These are phyloP conservation scores for Cepphus grylle DNA, from an alignment of 2,113 vertebrate genomes.

Conservation along the genomic window DNA sequence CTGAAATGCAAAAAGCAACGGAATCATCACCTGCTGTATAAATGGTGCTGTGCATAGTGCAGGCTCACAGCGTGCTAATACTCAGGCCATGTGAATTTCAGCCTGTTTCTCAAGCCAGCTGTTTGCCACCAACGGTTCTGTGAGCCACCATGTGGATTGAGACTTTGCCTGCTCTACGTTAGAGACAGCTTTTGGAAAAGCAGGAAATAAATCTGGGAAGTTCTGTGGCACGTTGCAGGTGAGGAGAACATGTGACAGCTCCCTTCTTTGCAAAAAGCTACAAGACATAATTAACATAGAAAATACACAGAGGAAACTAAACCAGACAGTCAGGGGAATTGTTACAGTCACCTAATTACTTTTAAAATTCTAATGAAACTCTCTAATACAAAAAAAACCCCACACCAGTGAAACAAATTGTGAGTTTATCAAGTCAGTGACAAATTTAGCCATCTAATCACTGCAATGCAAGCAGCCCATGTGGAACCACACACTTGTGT, in stretches of 20 bases:
- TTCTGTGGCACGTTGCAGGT: not conserved
- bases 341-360: not conserved
- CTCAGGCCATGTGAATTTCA: not conserved
- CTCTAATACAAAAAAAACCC: not conserved
- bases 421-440: not conserved
- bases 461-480: not conserved
- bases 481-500: not conserved
- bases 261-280: not conserved
- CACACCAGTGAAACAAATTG: not conserved
- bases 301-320: conserved; percentile 8
- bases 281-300: not conserved
- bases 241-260: not conserved
- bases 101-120: not conserved
- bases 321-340: not conserved
- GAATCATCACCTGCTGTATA: not conserved
- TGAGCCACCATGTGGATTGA: not conserved
- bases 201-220: not conserved
- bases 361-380: not conserved
- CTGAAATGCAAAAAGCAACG: not conserved
- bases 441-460: not conserved
- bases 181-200: not conserved
- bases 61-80: not conserved
- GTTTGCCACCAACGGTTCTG: not conserved
- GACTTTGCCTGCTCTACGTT: not conserved
- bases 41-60: rapidly evolving